Evolutionary conservation across 1,140 invertebrate species (phyloP), one percentile per base, ranked within the genome.

Genomic region (Ceratina calcarata): DNA sequence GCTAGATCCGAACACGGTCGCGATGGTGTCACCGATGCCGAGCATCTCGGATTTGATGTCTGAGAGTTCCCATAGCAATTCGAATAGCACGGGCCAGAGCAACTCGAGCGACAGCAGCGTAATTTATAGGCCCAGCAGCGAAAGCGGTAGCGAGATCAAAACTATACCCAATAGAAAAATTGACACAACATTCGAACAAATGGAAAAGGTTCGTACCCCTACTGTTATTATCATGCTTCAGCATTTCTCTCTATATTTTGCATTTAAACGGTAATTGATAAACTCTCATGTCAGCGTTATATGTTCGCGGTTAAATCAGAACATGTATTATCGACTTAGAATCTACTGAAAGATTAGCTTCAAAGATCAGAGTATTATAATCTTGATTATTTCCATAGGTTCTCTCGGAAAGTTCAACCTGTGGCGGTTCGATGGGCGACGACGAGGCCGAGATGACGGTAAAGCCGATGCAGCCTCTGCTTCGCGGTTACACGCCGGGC

Each of bases 391-490:
- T 51, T 73, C 6, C 75, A 53, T 69, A 93, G 91, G 88, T 88
- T 13, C 53, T 91, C 37, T 87, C 89, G 3, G 91, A 92, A 10
- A 88, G 71, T 66, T 83, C 89, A 57, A 88, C 81, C 3, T 89
- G 89, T 68, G 85, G 81, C 13, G 86, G 85, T 32, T 78, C 89
- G 1, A 84, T 89, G 32, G 86, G 82, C 66, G 96, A 97, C 85
- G 96, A 97, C 72, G 97, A 97, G 87, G 94, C 96, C 0, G 93
- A 96, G 84, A 95, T 97, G 91, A 96, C 96, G 86, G 96, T 98
- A n/a, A 95, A 98, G 90, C 98, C 98, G 0, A 98, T 99, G 98
- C 95, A 97, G 82, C 97, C 98, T 0, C 93, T 99, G 58, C 93
- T 98, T 18, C 92, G 96, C 73, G 97, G 96, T 24, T 98, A 98